These are phyloP conservation scores for Epinephelus moara DNA, from an alignment of 2,113 vertebrate genomes.

Conservation along the genomic window DNA sequence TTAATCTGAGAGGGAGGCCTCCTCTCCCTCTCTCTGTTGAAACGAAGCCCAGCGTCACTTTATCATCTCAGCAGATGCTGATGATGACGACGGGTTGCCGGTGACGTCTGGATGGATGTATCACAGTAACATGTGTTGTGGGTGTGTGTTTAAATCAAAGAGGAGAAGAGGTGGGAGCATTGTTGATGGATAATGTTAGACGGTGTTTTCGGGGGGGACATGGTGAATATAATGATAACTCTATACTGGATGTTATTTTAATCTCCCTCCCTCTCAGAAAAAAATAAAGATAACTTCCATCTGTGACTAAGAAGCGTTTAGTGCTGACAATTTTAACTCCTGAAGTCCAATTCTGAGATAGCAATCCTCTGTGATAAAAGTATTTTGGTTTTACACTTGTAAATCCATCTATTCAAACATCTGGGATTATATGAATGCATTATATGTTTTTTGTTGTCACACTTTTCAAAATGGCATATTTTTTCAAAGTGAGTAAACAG, in stretches of 20 bases:
- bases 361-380: constrained; percentile 50
- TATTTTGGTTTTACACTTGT: constrained; percentile 63
- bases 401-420: constrained; percentile 72
- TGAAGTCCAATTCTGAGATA: constrained; percentile 51
- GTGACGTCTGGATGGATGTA: constrained; percentile 71
- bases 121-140: constrained; percentile 58
- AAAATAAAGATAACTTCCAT: constrained; percentile 57
- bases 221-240: constrained; percentile 62
- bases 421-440: constrained; percentile 58
- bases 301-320: constrained; percentile 56
- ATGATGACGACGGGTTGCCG: constrained; percentile 62
- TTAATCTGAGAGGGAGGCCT: constrained; percentile 84
- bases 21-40: constrained; percentile 70
- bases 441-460: constrained; percentile 20
- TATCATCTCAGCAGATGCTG: constrained; percentile 81
- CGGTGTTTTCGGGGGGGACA: background rate
- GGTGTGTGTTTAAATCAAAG: constrained; percentile 77
- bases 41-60: constrained; percentile 79
- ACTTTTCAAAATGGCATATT: constrained; percentile 30
- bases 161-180: constrained; percentile 57
- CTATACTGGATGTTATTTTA: constrained; percentile 54
- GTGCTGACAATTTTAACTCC: constrained; percentile 35
- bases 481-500: background rate
- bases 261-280: constrained; percentile 10
- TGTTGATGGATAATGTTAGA: constrained; percentile 63